Evolutionary conservation across 1,140 invertebrate species (phyloP).

Genomic region (Heterodera carotae): DNA sequence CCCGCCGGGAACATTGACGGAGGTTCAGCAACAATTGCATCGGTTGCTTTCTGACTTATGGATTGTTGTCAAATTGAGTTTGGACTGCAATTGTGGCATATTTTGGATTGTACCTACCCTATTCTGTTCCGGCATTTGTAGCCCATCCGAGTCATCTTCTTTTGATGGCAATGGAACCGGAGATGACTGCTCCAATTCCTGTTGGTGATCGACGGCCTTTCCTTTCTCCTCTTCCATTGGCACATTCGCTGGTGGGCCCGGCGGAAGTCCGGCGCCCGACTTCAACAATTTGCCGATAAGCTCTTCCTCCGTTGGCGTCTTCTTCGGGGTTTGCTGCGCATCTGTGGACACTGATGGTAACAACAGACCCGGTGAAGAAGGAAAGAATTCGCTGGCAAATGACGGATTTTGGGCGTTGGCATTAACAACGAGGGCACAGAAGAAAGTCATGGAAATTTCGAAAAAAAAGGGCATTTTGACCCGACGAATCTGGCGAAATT

Average conservation of each 20-base stretch:
- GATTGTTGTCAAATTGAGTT: no score
- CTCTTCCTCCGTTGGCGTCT: background rate
- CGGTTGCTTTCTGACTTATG: no score
- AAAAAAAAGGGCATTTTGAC: background rate
- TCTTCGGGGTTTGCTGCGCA: background rate
- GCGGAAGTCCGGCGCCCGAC: conserved; percentile 3
- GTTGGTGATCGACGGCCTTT: background rate
- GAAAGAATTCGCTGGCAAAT: background rate
- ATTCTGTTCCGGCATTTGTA: background rate
- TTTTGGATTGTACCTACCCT: background rate
- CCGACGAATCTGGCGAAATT: background rate
- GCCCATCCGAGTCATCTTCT: background rate
- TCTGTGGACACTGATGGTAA: background rate
- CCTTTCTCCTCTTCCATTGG: background rate
- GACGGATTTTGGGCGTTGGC: background rate
- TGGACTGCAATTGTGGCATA: no score
- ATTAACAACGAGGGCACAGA: background rate
- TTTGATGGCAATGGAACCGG: background rate
- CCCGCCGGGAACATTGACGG: background rate
- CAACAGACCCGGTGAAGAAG: background rate
- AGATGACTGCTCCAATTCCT: no score
- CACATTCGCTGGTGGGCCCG: background rate
- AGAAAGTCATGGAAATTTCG: background rate
- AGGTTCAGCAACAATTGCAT: background rate
- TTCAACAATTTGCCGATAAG: background rate